Evolutionary conservation across 2,797 vertebrate species (phyloP), one percentile per base, ranked within the genome.

Genomic region (Moxostoma hubbsi): DNA sequence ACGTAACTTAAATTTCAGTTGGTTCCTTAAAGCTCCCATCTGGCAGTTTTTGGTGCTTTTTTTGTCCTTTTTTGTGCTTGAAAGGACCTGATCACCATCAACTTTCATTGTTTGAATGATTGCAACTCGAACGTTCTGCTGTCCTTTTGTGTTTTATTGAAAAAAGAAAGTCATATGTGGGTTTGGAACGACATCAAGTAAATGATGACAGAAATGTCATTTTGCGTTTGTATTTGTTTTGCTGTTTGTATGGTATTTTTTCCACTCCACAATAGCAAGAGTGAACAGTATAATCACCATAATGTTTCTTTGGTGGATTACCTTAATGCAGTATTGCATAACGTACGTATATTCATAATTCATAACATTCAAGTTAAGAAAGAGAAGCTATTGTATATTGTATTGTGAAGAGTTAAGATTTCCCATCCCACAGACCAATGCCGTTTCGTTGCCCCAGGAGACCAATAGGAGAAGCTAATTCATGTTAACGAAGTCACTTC

Each of bases 361-460:
- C 7, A 49, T 65, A 57, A 59, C 1, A 9, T 24, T 7, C 45
- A 58, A 66, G 58, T 67, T n/a, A 12, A 72, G 11, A n/a, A 59
- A 58, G 16, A 49, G 6, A 15, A 43, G 46, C 57, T 63, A 49
- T 7, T 5, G n/a, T n/a, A n/a, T n/a, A n/a, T n/a, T 18, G 11
- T 16, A 9, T n/a, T 69, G 57, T 61, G 15, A 65, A 74, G 46
- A 50, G 46, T 6, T 18, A 51, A 49, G 43, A 57, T 57, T 65
- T 75, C 63, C 43, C 58, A 54, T 54, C 50, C 49, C 6, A 18
- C 36, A 24, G 70, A 63, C 36, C 67, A 70, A 9, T 71, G 11
- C 76, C 54, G 36, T 71, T 58, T 71, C 10, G 36, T 78, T 12
- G 76, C 45, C 58, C 57, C 76, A 43, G 59, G 67, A 70, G 12